Conservation (phyloP, 2,797 vertebrate genomes). For the Poeciliopsis paucimaculata region DNA sequence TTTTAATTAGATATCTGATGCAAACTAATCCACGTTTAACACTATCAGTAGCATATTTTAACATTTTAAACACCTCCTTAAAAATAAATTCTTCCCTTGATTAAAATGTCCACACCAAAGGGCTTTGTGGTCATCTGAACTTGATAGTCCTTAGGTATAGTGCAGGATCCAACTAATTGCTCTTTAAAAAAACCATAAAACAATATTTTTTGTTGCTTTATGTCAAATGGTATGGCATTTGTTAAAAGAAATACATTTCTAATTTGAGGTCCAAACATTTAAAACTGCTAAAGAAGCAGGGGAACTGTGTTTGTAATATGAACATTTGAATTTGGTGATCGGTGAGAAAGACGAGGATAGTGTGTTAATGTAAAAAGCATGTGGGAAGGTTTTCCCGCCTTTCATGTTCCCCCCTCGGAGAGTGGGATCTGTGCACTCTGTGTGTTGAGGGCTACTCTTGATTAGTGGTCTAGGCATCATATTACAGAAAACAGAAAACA, state of each 20-base stretch:
- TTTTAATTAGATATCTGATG: not conserved
- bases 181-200: not conserved
- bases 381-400: constrained; percentile 64
- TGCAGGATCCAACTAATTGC: not conserved
- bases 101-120: not conserved
- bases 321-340: not conserved
- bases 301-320: not conserved
- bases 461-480: constrained; percentile 61
- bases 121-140: not conserved
- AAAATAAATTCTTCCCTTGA: not conserved
- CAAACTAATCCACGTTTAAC: not conserved
- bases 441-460: constrained; percentile 46
- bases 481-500: constrained; percentile 67
- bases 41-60: not conserved
- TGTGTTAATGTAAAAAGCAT: constrained; percentile 70
- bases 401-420: constrained; percentile 45
- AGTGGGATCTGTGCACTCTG: constrained; percentile 32
- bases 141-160: not conserved
- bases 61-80: not conserved
- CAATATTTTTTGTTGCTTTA: not conserved
- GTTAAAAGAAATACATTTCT: not conserved
- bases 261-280: not conserved
- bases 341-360: constrained; percentile 17
- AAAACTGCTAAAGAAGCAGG: not conserved
- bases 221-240: not conserved